These are phyloP conservation scores for Lasioglossum malachurum DNA, from an alignment of 2,888 invertebrate genomes.

Conservation along the genomic window DNA sequence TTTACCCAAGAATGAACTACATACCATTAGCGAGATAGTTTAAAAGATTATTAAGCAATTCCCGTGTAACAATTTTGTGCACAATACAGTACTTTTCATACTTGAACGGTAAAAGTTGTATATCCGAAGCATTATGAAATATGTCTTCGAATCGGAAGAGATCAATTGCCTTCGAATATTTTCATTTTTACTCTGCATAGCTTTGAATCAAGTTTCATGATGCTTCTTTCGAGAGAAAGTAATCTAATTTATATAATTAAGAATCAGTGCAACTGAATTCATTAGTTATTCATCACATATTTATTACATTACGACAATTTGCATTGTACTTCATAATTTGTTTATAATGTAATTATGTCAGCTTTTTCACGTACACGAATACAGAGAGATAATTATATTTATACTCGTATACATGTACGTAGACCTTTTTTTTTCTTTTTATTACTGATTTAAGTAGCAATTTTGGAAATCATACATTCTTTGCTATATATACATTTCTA, in stretches of 20 bases:
- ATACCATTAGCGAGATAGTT: constrained; percentile 37
- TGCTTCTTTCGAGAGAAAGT: constrained; percentile 32
- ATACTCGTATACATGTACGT: constrained; percentile 50
- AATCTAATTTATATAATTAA: constrained; percentile 24
- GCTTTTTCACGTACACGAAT: constrained; percentile 23
- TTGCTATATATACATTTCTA: constrained; percentile 69
- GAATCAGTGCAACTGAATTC: constrained; percentile 30
- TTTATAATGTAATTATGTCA: constrained; percentile 67
- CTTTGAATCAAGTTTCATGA: constrained; percentile 34
- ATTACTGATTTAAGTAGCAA: constrained; percentile 60
- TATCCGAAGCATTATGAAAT: constrained; percentile 48
- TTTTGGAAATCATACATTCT: constrained; percentile 60
- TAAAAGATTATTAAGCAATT: constrained; percentile 32
- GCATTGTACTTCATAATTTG: constrained; percentile 64
- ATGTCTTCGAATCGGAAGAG: background rate
- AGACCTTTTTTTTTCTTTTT: constrained; percentile 52
- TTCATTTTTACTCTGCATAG: constrained; percentile 9
- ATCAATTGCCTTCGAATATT: background rate
- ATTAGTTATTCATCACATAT: constrained; percentile 47
- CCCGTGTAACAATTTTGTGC: constrained; percentile 43
- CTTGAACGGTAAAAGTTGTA: constrained; percentile 17
- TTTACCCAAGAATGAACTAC: constrained; percentile 52
- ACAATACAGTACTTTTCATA: constrained; percentile 49
- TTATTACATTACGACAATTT: constrained; percentile 55
- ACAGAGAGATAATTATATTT: constrained; percentile 58